Percentiles rank a stretch among this genome's conserved stretches.
Conservation (phyloP, 1,140 invertebrate species). For the Drosophila micromelanica region DNA sequence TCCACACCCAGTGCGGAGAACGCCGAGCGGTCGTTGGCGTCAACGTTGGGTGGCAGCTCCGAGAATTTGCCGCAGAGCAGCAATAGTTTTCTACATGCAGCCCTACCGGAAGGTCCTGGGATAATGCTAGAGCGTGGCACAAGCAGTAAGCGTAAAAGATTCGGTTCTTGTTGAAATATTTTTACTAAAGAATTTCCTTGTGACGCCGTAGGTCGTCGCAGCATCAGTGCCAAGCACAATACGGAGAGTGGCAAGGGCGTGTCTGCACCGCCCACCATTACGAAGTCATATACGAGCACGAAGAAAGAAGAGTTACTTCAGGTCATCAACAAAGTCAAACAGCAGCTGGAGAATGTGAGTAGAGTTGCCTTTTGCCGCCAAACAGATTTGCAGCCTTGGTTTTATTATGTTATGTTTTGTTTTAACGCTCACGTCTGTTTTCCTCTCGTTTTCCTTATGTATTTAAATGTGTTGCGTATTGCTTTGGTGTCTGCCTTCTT, state of each 20-base stretch:
- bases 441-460: constrained; percentile 43
- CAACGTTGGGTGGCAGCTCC: constrained; percentile 81
- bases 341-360: constrained; percentile 94
- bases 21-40: constrained; percentile 86
- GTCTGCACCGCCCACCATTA: constrained; percentile 84
- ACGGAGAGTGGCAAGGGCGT: constrained; percentile 77
- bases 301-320: constrained; percentile 93
- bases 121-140: constrained; percentile 83
- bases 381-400: no score
- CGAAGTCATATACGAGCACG: constrained; percentile 87
- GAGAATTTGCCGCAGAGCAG: constrained; percentile 76
- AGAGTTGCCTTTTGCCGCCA: neutral
- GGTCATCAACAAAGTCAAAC: constrained; percentile 93
- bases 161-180: no score
- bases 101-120: constrained; percentile 80
- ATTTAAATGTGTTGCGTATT: constrained; percentile 63
- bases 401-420: constrained; percentile 28
- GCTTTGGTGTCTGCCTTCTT: constrained; percentile 65
- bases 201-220: constrained; percentile 70
- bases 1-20: constrained; percentile 91
- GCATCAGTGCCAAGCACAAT: constrained; percentile 84
- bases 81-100: constrained; percentile 79
- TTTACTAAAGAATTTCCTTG: neutral
- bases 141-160: constrained; percentile 61
- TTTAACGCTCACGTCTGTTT: constrained; percentile 42